Conservation (phyloP, 2,888 invertebrate species). For the Anthrax anthrax region DNA sequence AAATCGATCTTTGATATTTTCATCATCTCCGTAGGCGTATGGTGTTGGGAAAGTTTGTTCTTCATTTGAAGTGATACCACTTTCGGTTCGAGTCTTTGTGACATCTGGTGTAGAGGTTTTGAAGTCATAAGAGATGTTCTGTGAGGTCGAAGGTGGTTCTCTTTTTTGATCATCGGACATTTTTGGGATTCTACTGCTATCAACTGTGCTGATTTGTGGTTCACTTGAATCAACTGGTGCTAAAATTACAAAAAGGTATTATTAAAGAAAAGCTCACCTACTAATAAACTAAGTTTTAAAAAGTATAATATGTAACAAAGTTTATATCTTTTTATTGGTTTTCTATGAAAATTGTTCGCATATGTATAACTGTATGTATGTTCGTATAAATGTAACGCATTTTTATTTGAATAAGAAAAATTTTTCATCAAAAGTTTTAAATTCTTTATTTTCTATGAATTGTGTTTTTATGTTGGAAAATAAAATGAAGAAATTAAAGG, state of each 20-base stretch:
- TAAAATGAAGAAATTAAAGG: neutral
- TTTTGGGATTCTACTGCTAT: slow-evolving; percentile 2
- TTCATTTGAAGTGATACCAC: slow-evolving; percentile 5
- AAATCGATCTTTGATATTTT: slow-evolving; percentile 33
- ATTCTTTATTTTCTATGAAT: too few relatives aligned
- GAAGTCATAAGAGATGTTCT: slow-evolving; percentile 12
- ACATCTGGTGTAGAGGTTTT: neutral
- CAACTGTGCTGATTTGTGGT: slow-evolving; percentile 28
- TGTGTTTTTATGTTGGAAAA: neutral
- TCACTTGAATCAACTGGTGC: slow-evolving; percentile 31
- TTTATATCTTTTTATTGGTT: too few relatives aligned
- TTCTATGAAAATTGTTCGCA: too few relatives aligned
- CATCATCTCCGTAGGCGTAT: slow-evolving; percentile 27
- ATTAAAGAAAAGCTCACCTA: too few relatives aligned
- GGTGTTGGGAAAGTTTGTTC: neutral
- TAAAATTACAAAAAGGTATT: slow-evolving; percentile 12
- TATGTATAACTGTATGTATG: too few relatives aligned
- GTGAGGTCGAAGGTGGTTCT: slow-evolving; percentile 17
- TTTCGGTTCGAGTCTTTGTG: slow-evolving; percentile 5
- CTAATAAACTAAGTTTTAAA: too few relatives aligned
- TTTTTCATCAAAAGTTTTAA: too few relatives aligned
- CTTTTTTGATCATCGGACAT: neutral
- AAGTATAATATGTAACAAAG: too few relatives aligned
- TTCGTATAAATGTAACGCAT: too few relatives aligned
- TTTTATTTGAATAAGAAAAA: too few relatives aligned